A percentile compares a stretch with the other conserved stretches of the same genome.
Evolutionary conservation across 1,140 invertebrate species (phyloP).

Genomic region (Globodera rostochiensis): DNA sequence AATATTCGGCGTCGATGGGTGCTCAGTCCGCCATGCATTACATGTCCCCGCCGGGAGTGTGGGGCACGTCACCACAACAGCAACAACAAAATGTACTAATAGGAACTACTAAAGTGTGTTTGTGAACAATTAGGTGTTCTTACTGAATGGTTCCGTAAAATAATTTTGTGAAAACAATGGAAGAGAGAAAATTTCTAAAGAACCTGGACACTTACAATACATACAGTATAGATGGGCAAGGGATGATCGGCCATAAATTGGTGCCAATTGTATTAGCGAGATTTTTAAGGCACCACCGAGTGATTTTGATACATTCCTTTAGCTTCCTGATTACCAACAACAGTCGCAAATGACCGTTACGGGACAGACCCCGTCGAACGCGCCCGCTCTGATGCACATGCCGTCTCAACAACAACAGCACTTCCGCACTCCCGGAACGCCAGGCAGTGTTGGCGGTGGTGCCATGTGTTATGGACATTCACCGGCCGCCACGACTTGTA

Average conservation of each 20-base stretch:
- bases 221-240: no score
- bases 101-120: no score
- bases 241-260: no score
- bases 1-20: conserved; percentile 3
- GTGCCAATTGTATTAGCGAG: no score
- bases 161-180: no score
- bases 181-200: no score
- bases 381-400: background rate
- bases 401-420: conserved; percentile 16
- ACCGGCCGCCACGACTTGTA: conserved; percentile 2
- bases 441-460: conserved; percentile 1
- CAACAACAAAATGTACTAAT: conserved; percentile 11
- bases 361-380: background rate
- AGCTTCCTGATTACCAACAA: background rate
- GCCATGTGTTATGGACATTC: conserved; percentile 18
- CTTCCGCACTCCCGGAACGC: conserved; percentile 30
- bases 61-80: background rate
- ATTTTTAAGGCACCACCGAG: no score
- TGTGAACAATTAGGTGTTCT: no score
- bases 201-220: no score
- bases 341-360: conserved; percentile 9
- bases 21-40: conserved; percentile 6
- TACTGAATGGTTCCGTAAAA: no score
- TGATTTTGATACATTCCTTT: background rate
- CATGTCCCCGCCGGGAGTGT: conserved; percentile 18